Conservation (phyloP, 2,113 vertebrate genomes). For the Pao palembangensis region DNA sequence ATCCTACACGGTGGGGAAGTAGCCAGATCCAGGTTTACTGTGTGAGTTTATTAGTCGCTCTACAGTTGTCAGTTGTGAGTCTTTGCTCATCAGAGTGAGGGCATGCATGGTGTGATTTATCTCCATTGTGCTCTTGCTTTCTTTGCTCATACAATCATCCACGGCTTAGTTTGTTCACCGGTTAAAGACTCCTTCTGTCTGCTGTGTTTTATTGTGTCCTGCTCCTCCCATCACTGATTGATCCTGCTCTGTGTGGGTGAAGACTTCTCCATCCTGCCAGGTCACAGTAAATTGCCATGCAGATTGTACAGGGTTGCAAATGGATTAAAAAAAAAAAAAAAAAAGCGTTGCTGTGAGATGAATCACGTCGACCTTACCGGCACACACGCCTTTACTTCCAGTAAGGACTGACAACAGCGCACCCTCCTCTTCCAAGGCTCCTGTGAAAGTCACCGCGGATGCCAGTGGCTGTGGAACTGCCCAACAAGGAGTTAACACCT, state of each 20-base stretch:
- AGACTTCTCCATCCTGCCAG: slow-evolving; percentile 34
- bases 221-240: slow-evolving; percentile 19
- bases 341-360: slow-evolving; percentile 44
- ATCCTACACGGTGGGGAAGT: slow-evolving; percentile 10
- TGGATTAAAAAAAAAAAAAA: slow-evolving; percentile 18
- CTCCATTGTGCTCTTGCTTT: slow-evolving; percentile 51
- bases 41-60: slow-evolving; percentile 24
- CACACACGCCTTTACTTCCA: slow-evolving; percentile 52
- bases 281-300: slow-evolving; percentile 48
- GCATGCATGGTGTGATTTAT: slow-evolving; percentile 40
- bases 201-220: slow-evolving; percentile 18
- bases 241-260: slow-evolving; percentile 23
- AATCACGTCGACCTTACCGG: slow-evolving; percentile 53
- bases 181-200: slow-evolving; percentile 27
- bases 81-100: slow-evolving; percentile 26
- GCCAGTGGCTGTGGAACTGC: slow-evolving; percentile 33
- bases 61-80: slow-evolving; percentile 44
- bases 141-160: slow-evolving; percentile 26
- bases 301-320: slow-evolving; percentile 36
- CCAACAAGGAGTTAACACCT: slow-evolving; percentile 68
- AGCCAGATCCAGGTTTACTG: slow-evolving; percentile 47
- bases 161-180: slow-evolving; percentile 36
- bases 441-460: slow-evolving; percentile 14
- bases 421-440: slow-evolving; percentile 29
- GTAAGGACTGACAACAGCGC: slow-evolving; percentile 43